These are phyloP conservation scores for Lochmaea capreae DNA, from an alignment of 2,888 invertebrate species.

Conservation along the genomic window DNA sequence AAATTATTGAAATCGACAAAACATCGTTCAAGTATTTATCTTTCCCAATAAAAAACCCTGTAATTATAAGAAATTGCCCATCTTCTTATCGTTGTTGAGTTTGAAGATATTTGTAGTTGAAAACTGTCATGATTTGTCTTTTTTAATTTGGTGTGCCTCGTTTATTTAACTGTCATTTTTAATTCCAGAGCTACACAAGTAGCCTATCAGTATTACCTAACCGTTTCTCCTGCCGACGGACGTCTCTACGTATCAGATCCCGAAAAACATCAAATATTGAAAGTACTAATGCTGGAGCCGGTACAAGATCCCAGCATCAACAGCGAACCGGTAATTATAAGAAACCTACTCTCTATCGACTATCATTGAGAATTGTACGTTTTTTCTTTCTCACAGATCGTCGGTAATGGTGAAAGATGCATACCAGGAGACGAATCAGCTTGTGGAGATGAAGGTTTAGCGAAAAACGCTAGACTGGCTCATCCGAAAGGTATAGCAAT, in stretches of 20 bases:
- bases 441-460: slow-evolving; percentile 95
- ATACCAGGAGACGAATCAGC: slow-evolving; percentile 93
- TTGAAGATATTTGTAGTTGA: no score
- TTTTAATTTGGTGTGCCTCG: neutral
- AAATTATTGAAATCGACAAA: no score
- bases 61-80: no score
- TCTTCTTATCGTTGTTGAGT: no score
- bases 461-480: slow-evolving; percentile 89
- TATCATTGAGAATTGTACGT: neutral
- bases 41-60: no score
- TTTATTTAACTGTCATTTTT: no score
- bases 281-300: slow-evolving; percentile 81
- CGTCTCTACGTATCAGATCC: slow-evolving; percentile 96
- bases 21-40: no score
- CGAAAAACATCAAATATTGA: slow-evolving; percentile 89
- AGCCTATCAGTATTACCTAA: slow-evolving; percentile 96
- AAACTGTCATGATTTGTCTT: no score
- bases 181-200: slow-evolving; percentile 89
- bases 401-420: slow-evolving; percentile 93
- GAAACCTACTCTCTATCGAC: neutral
- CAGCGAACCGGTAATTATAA: slow-evolving; percentile 75
- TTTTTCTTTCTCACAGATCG: slow-evolving; percentile 66
- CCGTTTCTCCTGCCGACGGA: slow-evolving; percentile 96
- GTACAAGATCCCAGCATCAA: slow-evolving; percentile 86
- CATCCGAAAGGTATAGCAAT: slow-evolving; percentile 98